Base-by-base conservation (phyloP, 2,888 invertebrate genomes). In the Yponomeuta cagnagella region DNA sequence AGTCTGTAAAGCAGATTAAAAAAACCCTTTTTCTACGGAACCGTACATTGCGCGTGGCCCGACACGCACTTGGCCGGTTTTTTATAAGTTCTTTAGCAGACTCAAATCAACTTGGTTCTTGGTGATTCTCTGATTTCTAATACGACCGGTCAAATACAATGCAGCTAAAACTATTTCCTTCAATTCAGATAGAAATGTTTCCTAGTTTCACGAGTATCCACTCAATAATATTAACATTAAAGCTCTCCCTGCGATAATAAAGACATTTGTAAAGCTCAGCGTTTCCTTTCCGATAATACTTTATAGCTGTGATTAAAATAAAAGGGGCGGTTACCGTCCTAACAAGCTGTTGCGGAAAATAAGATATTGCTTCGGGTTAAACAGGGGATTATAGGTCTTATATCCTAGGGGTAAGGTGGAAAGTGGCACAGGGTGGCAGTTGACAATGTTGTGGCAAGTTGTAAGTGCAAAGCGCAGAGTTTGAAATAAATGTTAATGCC, bases 241-340 rank as follows among this genome's bases (percentile, higher is more conserved):
- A 58, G 0, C 10, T 58, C 52, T 58, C 52, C 3, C 15, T 3
- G 52, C 52, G 15, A 58, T 58, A 58, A 58, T 58, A 58, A 58
- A 58, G 52, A 58, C 52, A 15, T 58, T 58, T 58, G 52, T 58
- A 58, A 58, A 58, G 52, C 52, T 58, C 52, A 58, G 52, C 52
- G 52, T 58, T 58, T 58, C 52, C 52, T 58, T 58, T 58, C 15
- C 52, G 52, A 58, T 58, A 58, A 15, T 58, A 15, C 52, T 58
- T 58, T 58, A 58, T 58, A 15, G 52, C 52, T 58, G 52, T 65
- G 65, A 68, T 68, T 52, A 68, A 68, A 48, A 68, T 23, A 68
- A 52, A 68, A 68, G 23, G 52, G 68, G 68, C 68, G 52, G 68
- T 68, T 48, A 3, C 68, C 48, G 67, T 68, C n/a, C 68, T 68